A percentile compares a stretch with the other conserved stretches of the same genome.
These are phyloP conservation scores for Luscinia megarhynchos DNA, from an alignment of 2,797 vertebrate genomes.

Conservation along the genomic window DNA sequence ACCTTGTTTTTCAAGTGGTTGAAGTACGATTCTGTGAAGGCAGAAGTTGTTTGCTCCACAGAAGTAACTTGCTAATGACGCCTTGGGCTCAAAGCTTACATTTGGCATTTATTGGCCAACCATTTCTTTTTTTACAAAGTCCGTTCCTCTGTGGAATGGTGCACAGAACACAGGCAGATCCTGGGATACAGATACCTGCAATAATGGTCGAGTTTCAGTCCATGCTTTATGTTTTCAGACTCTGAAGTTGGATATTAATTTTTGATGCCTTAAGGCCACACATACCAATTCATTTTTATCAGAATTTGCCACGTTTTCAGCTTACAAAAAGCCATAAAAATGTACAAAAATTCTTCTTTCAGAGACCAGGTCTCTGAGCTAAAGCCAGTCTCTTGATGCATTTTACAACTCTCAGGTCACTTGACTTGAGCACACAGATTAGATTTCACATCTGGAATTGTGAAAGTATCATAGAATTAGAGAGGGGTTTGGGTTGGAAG, in stretches of 20 bases:
- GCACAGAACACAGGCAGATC: background rate
- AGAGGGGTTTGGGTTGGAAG: too few species aligned
- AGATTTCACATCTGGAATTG: too few species aligned
- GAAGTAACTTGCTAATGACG: background rate
- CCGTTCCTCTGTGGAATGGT: background rate
- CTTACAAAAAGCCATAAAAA: background rate
- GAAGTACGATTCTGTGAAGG: background rate
- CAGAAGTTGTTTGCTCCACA: background rate
- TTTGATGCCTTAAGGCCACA: background rate
- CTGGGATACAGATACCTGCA: background rate
- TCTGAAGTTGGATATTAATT: background rate
- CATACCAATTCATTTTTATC: background rate
- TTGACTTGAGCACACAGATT: too few species aligned
- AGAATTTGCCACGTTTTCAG: background rate
- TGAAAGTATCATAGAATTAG: too few species aligned
- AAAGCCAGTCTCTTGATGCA: background rate
- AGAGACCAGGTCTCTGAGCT: background rate
- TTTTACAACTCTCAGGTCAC: background rate
- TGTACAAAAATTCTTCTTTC: background rate
- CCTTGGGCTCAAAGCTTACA: background rate
- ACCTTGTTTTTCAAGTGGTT: background rate
- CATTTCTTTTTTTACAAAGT: background rate
- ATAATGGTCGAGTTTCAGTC: background rate
- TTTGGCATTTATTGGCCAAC: background rate
- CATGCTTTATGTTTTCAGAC: background rate